Evolutionary conservation across 2,797 vertebrate species (phyloP), one percentile per base, ranked within the genome.

Genomic region (Acanthis flammea): DNA sequence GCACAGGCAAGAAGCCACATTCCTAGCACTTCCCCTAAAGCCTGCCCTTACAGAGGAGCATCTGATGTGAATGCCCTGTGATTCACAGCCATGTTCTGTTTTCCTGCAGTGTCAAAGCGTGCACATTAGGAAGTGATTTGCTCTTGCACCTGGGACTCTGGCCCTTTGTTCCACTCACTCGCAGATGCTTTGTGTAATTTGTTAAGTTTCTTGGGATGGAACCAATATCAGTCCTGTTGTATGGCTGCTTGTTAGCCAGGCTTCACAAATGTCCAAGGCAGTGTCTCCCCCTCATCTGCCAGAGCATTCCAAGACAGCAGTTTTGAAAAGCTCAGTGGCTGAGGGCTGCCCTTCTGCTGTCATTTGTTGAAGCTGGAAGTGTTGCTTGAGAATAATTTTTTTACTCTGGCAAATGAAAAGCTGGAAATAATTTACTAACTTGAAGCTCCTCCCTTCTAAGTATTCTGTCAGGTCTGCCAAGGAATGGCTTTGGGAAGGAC

Each of bases 381-480:
- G 66, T 78, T 92, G 75, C 58, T 88, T 42, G 47, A 66, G 88
- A 87, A 92, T 77, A 94, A 85, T 41, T 87, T 77, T 88, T 95
- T 91, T 93, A 68, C 68, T 95, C 91, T 88, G 91, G 92, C 95
- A 92, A 90, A 86, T 66, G 68, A 87, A 92, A 88, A 91, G 80
- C 95, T 97, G 95, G 93, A 96, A 96, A 94, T 88, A 74, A 94
- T 96, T 96, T 95, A 90, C 91, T 95, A 50, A 78, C 91, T 82
- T 65, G 66, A 96, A 93, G 90, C 95, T 95, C 90, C 95, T 96
- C 94, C 94, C 94, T 94, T 81, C 70, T 45, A 90, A 96, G 82
- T 92, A 41, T 81, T 96, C 79, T 93, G 75, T 93, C 82, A 91
- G 81, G 72, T 89, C 70, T 95, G 94, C 92, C 94, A 96, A 96